Percentiles rank a stretch among this genome's conserved stretches.
phyloP scores from a whole-genome alignment of 2,113 vertebrate species.

The Sinocyclocheilus grahami region DNA sequence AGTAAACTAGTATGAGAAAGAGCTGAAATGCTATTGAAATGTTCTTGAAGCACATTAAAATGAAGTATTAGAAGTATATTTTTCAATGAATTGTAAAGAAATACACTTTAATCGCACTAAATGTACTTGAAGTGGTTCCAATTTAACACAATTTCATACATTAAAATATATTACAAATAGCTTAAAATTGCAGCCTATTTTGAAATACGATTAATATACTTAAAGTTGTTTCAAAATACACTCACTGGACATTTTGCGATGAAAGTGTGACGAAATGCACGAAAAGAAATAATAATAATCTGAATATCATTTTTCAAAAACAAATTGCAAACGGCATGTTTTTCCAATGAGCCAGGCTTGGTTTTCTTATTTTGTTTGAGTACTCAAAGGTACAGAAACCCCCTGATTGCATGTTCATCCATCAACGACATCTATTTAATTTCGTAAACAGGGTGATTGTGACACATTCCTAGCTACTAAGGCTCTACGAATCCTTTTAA shows the following conservation, averaged over 20 bases:
- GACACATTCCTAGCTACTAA: not conserved
- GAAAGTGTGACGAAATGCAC: not conserved
- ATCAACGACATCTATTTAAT: not conserved
- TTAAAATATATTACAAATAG: no score
- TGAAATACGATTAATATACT: no score
- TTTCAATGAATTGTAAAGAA: no score
- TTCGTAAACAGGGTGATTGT: not conserved
- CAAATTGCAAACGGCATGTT: not conserved
- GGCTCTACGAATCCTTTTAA: not conserved
- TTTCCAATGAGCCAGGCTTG: not conserved
- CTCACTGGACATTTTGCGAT: not conserved
- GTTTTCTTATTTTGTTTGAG: constrained; percentile 11
- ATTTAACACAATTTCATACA: no score
- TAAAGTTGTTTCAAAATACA: not conserved
- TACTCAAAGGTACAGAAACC: constrained; percentile 13
- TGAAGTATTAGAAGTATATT: no score
- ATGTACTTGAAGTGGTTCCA: no score
- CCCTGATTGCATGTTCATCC: constrained; percentile 6
- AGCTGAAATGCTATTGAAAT: no score
- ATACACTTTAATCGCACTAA: no score
- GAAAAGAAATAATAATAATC: no score
- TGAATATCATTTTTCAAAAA: not conserved
- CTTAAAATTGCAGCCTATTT: no score
- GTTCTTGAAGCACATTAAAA: no score
- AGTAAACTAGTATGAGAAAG: not conserved